Evolutionary conservation across 92 coral and sea anemone species (phyloP), one percentile per base, ranked within the genome.

Genomic region (Epizoanthus illoricatus): DNA sequence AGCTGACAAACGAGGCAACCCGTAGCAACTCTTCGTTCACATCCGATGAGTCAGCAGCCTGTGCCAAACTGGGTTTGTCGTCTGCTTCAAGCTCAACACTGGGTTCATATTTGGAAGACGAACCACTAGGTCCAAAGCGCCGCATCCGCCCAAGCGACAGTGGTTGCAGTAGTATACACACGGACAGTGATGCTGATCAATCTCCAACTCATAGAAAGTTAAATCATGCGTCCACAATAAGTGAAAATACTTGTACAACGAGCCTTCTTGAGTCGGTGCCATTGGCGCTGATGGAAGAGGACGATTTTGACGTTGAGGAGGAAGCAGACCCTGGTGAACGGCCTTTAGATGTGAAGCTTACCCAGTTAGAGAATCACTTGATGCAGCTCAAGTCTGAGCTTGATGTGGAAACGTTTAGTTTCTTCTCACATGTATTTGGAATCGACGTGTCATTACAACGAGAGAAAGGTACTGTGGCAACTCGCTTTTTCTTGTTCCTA

Each of bases 121-220:
- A 93, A 58, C 97, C 92, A 2, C 74, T 93, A 86, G 89, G 92
- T 73, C 94, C 90, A 66, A 90, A 87, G 52, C 57, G 79, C 43
- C 87, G 88, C 20, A 74, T 88, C 18, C 92, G 86, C 41, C 90
- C 97, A 10, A 84, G 85, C 19, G 97, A 93, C 91, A 93, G 97
- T 81, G 97, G 97, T 68, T 93, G 97, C 72, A 91, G 95, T 24
- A 88, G 94, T 62, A 92, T 86, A 56, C 87, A 91, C 47, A 91
- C 93, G 55, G 82, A 78, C 59, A 78, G 82, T 62, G 95, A 89
- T 56, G 85, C 71, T 21, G 97, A 91, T 15, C 87, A 88, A 58
- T 91, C 92, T 16, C 87, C 94, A 1, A 73, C 73, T 7, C 87
- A 69, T n/a, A 85, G 55, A 66, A 79, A 61, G 11, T 78, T 65